Base-by-base conservation (phyloP, 2,113 vertebrate species). In the Euleptes europaea region DNA sequence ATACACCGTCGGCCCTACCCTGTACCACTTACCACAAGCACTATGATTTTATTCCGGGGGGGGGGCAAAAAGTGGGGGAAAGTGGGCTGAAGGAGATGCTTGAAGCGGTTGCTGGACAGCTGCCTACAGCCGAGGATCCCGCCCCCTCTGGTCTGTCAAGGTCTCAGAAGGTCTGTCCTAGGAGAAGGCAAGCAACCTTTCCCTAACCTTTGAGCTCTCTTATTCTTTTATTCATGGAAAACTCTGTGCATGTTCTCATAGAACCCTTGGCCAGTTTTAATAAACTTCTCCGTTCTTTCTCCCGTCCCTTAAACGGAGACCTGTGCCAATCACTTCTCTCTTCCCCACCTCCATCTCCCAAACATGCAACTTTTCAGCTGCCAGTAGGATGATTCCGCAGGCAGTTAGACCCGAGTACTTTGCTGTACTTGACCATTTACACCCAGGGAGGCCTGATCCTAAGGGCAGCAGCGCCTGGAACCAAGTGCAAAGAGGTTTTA, bases 81-180 rank as follows among this genome's bases (percentile, higher is more conserved):
- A 13, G 35, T 23, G 73, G 19, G 31, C 28, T 2, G 15, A 21
- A 9, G 28, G 15, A 38, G 26, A 31, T 5, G 0, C 0, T 47
- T 28, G 0, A 3, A 1, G 23, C 19, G 6, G 1, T n/a, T 17
- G 19, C 1, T 4, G 7, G 11, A 35, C 67, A 11, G 3, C 33
- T 33, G 6, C 35, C 38, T 23, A 10, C 38, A 3, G 0, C 1
- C 4, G 1, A 21, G 14, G 26, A 1, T 1, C 5, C 7, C 33
- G 1, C 7, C 42, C 3, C 15, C 38, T 67, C 1, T 15, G 40
- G 74, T 21, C 35, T 12, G 28, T 10, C 38, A 5, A 19, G 33
- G 35, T 63, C 11, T 66, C 71, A 42, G 35, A 12, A 31, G 5
- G 21, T 9, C 70, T 0, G 77, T 67, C n/a, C 75, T 63, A 63